A percentile compares a stretch with the other conserved stretches of the same genome.
phyloP scores from a whole-genome alignment of 92 coral and sea anemone species.

The Actinostola sp. region DNA sequence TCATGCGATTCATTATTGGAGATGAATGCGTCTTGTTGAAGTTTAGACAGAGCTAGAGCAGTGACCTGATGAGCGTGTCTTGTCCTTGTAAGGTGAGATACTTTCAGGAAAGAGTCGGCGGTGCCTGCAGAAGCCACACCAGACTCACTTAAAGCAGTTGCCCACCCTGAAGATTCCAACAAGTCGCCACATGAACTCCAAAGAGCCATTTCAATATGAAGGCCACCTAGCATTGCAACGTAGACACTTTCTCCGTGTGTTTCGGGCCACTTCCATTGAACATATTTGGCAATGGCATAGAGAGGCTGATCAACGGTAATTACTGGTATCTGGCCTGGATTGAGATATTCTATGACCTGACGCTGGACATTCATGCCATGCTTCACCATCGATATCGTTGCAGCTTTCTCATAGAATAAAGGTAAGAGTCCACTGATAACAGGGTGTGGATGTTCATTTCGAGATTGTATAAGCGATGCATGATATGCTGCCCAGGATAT shows the following conservation, averaged over 20 bases:
- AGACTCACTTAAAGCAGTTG: no score
- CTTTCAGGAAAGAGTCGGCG: no score
- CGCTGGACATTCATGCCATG: slow-evolving; percentile 48
- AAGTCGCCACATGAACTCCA: slow-evolving; percentile 44
- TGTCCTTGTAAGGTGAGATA: slow-evolving; percentile 46
- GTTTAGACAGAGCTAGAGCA: slow-evolving; percentile 38
- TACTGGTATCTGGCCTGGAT: slow-evolving; percentile 52
- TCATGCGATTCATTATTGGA: slow-evolving; percentile 14
- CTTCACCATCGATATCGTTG: slow-evolving; percentile 46
- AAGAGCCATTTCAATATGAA: slow-evolving; percentile 44
- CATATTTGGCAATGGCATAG: slow-evolving; percentile 29
- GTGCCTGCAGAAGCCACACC: no score
- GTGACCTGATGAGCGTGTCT: slow-evolving; percentile 59
- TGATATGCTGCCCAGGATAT: slow-evolving; percentile 41
- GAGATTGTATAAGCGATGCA: slow-evolving; percentile 35
- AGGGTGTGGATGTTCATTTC: slow-evolving; percentile 12
- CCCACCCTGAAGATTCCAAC: no score
- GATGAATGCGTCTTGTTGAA: slow-evolving; percentile 46
- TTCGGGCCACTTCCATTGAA: slow-evolving; percentile 48
- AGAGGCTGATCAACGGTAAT: slow-evolving; percentile 45
- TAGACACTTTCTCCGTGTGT: slow-evolving; percentile 37
- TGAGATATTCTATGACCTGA: slow-evolving; percentile 36
- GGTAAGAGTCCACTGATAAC: slow-evolving; percentile 48
- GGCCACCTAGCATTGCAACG: slow-evolving; percentile 47
- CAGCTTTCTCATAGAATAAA: slow-evolving; percentile 49